Base-by-base conservation (phyloP, 2,888 invertebrate genomes). In the Cantharis flavilabris region DNA sequence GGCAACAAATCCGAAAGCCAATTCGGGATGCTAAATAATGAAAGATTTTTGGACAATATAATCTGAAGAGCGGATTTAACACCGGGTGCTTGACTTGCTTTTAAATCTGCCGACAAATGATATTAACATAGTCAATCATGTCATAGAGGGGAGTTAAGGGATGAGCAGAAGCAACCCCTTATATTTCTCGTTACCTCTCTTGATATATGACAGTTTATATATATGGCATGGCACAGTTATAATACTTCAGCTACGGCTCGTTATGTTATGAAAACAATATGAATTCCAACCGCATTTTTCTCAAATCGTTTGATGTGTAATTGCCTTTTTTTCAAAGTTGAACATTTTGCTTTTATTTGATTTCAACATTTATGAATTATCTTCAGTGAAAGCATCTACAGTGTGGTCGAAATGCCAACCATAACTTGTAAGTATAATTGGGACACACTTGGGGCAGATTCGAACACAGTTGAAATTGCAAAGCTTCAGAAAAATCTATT, bases 201-300 rank as follows among this genome's bases (percentile, higher is more conserved):
- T 88, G 87, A 88, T 88, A 87, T 87, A 87, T 87, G 86, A 86
- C 86, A 86, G 85, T 86, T 85, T 85, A 86, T 84, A 85, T 83
- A 82, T 64, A 64, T 67, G 26, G 49, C 85, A 84, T 82, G 83
- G 82, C 82, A 81, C 84, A 73, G 77, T 77, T 84, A 81, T 78
- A 81, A 80, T 78, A 75, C 84, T 67, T 75, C 79, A 84, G 84
- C 85, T 84, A 84, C 83, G 84, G 82, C 84, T 85, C 85, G 86
- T 86, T 85, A 86, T 83, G 87, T 86, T 87, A 87, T 88, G 88
- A 88, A 88, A 88, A 88, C 88, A 88, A 88, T 88, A 88, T 88
- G 88, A 88, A 88, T 88, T 88, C 88, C 88, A 80, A 87, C 86
- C 88, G 86, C 87, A 88, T 88, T 88, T 88, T 88, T 88, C 86